Conservation (phyloP, 2,888 invertebrate genomes). For the Eupithecia insigniata region DNA sequence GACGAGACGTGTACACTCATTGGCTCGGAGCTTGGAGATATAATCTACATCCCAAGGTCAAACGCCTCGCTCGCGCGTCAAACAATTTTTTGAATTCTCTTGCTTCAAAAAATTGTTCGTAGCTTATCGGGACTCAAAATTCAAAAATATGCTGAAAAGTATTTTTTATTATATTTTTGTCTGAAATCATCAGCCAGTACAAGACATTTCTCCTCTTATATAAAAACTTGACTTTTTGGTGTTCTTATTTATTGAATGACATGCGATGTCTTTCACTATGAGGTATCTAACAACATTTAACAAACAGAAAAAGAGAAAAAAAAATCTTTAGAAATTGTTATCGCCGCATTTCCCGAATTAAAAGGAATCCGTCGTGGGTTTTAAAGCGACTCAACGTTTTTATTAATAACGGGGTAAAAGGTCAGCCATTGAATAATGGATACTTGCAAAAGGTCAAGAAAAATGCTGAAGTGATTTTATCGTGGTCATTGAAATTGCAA, state of each 20-base stretch:
- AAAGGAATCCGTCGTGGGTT: background rate
- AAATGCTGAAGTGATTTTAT: slow-evolving; percentile 7
- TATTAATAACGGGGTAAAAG: slow-evolving; percentile 1
- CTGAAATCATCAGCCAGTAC: too few species aligned
- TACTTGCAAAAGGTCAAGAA: slow-evolving; percentile 14
- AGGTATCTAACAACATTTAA: too few species aligned
- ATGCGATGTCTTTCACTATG: background rate
- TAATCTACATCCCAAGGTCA: background rate
- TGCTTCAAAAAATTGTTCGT: too few species aligned
- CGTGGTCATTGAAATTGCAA: slow-evolving; percentile 12
- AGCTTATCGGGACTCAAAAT: too few species aligned
- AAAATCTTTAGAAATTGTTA: background rate
- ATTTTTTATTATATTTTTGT: too few species aligned
- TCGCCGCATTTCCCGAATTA: background rate
- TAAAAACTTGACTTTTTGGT: too few species aligned
- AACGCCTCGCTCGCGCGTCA: background rate
- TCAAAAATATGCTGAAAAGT: too few species aligned
- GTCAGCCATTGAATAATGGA: slow-evolving; percentile 10
- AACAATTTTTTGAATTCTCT: too few species aligned
- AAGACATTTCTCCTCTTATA: too few species aligned
- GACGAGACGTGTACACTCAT: too few species aligned
- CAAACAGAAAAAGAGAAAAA: background rate
- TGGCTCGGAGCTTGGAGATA: background rate
- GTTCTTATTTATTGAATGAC: background rate
- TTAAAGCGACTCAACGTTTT: background rate